These are phyloP conservation scores for Ectobius pallidus DNA, from an alignment of 2,888 invertebrate genomes.

Conservation along the genomic window DNA sequence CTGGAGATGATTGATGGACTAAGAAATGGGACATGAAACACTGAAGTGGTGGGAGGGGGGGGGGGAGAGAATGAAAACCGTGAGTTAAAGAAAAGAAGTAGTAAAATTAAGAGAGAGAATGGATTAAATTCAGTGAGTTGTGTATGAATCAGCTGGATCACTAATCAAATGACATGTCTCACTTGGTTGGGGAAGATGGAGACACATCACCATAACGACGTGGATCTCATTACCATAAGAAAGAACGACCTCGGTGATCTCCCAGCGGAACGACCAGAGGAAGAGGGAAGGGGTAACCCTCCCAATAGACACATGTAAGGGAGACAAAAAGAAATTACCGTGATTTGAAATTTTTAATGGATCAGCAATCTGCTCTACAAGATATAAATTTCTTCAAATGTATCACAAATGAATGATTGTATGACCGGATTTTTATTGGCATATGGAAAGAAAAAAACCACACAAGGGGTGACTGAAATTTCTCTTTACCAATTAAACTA, in stretches of 20 bases:
- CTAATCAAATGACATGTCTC: constrained; percentile 29
- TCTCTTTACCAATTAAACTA: too few relatives aligned
- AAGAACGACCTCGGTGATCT: not conserved
- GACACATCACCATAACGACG: too few relatives aligned
- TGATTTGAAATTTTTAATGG: too few relatives aligned
- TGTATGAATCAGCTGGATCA: constrained; percentile 18
- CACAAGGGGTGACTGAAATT: too few relatives aligned
- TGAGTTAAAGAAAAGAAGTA: too few relatives aligned
- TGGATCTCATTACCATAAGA: not conserved
- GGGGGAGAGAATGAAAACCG: too few relatives aligned
- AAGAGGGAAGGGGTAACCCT: not conserved
- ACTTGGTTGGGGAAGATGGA: not conserved
- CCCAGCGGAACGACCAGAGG: not conserved
- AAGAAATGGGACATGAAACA: constrained; percentile 18
- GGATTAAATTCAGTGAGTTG: constrained; percentile 22
- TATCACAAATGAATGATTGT: too few relatives aligned
- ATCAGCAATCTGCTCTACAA: too few relatives aligned
- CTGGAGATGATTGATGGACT: constrained; percentile 12
- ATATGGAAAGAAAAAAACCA: too few relatives aligned
- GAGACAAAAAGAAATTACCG: not conserved
- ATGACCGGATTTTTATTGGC: too few relatives aligned
- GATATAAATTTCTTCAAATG: too few relatives aligned
- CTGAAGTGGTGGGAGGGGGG: not conserved
- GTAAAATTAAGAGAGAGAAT: constrained; percentile 18
- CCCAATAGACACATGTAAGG: not conserved